phyloP scores from a whole-genome alignment of 2,888 invertebrate species.

The Craniophora ligustri region DNA sequence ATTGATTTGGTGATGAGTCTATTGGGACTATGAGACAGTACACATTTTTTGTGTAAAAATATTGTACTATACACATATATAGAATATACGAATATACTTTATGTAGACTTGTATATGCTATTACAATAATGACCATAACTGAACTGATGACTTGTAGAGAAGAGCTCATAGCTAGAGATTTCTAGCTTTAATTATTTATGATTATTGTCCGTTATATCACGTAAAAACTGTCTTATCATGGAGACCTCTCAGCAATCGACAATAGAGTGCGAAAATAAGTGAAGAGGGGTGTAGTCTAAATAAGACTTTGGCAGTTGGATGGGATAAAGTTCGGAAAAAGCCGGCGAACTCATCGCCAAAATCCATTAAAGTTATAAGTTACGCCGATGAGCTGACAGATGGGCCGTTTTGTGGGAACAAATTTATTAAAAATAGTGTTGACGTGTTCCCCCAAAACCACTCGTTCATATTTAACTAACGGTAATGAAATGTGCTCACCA shows the following conservation, averaged over 20 bases:
- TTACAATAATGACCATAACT: too few relatives aligned
- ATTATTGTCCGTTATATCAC: too few relatives aligned
- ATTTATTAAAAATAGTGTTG: slow-evolving; percentile 48
- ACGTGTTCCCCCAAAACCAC: slow-evolving; percentile 33
- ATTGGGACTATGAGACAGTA: too few relatives aligned
- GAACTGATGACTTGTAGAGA: too few relatives aligned
- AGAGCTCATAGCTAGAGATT: too few relatives aligned
- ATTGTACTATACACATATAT: too few relatives aligned
- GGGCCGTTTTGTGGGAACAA: slow-evolving; percentile 38
- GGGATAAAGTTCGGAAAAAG: slow-evolving; percentile 23
- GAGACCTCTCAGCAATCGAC: slow-evolving; percentile 4
- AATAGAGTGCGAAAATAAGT: slow-evolving; percentile 22
- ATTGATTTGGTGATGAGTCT: too few relatives aligned
- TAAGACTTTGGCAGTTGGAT: slow-evolving; percentile 23
- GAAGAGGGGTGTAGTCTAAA: slow-evolving; percentile 10
- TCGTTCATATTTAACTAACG: slow-evolving; percentile 45
- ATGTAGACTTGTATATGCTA: too few relatives aligned
- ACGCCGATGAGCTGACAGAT: slow-evolving; percentile 33
- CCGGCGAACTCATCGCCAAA: slow-evolving; percentile 14
- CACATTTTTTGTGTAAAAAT: too few relatives aligned
- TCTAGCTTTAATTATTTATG: too few relatives aligned
- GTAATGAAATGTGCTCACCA: slow-evolving; percentile 44
- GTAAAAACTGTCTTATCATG: too few relatives aligned
- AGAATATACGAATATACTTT: too few relatives aligned
- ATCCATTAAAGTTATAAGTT: slow-evolving; percentile 31